Evolutionary conservation across 2,888 invertebrate species (phyloP).

Genomic region (Andrena hattorfiana): DNA sequence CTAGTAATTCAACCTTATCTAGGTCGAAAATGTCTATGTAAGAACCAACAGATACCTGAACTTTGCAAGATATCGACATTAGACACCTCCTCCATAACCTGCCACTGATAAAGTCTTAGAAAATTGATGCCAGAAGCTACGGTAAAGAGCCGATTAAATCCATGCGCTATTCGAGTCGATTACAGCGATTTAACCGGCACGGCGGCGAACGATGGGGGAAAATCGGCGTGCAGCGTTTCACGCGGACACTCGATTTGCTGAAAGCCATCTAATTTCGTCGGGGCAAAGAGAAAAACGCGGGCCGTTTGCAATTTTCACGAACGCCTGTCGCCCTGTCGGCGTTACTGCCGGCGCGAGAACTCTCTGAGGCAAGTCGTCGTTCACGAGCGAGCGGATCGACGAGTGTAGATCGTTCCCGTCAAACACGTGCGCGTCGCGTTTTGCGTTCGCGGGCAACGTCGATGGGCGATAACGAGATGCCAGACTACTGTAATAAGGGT

Average conservation of each 20-base stretch:
- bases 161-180: background rate
- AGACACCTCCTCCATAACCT: too few species aligned
- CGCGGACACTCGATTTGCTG: conserved; percentile 29
- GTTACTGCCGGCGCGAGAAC: conserved; percentile 52
- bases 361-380: conserved; percentile 60
- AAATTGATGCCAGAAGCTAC: too few species aligned
- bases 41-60: background rate
- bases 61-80: too few species aligned
- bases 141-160: too few species aligned
- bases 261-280: conserved; percentile 42
- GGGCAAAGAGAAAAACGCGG: conserved; percentile 28
- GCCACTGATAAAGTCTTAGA: too few species aligned
- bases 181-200: background rate
- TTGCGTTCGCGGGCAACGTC: conserved; percentile 60
- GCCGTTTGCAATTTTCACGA: conserved; percentile 50
- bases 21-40: background rate
- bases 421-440: conserved; percentile 62
- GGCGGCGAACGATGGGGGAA: background rate
- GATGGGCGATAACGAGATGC: conserved; percentile 67
- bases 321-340: conserved; percentile 47
- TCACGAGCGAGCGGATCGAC: conserved; percentile 65
- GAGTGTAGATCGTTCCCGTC: conserved; percentile 60
- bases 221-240: conserved; percentile 11
- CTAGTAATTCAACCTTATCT: too few species aligned
- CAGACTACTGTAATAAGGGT: conserved; percentile 67